Evolutionary conservation across 1,140 invertebrate species (phyloP).

Genomic region (Drosophila teissieri): DNA sequence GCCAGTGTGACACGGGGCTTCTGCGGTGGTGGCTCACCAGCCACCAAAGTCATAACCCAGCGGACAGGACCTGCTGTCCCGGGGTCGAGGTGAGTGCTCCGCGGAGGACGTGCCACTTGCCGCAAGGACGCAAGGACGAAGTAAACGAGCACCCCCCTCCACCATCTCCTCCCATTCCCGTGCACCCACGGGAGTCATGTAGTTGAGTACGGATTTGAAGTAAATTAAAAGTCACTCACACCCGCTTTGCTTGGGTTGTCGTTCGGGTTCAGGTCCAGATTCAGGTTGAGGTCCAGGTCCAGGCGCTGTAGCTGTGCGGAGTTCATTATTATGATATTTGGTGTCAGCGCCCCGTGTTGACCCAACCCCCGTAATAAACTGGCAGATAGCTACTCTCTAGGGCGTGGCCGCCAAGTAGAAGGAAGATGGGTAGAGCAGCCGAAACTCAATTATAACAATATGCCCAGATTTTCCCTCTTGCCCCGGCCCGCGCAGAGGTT

Average conservation of each 20-base stretch:
- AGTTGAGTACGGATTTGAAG: constrained; percentile 83
- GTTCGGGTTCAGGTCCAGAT: too few species aligned
- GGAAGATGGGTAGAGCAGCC: constrained; percentile 13
- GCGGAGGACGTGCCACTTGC: constrained; percentile 51
- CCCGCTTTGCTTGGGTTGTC: constrained; percentile 4
- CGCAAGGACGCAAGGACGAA: constrained; percentile 1
- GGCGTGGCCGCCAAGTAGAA: constrained; percentile 53
- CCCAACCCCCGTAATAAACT: constrained; percentile 20
- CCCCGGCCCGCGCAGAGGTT: constrained; percentile 23
- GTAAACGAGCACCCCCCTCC: too few species aligned
- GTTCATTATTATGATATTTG: constrained; percentile 84
- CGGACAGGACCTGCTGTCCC: constrained; percentile 9
- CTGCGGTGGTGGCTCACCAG: constrained; percentile 43
- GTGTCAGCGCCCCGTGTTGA: constrained; percentile 71
- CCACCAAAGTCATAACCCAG: constrained; percentile 52
- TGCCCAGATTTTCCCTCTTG: constrained; percentile 74
- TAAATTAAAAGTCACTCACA: constrained; percentile 84
- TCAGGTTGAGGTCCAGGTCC: background rate
- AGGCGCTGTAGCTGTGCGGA: constrained; percentile 20
- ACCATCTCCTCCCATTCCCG: too few species aligned
- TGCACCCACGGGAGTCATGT: constrained; percentile 64
- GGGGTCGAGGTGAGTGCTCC: constrained; percentile 38
- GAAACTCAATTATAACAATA: constrained; percentile 84
- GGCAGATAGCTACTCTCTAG: constrained; percentile 9
- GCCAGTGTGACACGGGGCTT: constrained; percentile 37